These are phyloP conservation scores for Cyaniris semiargus DNA, from an alignment of 2,888 invertebrate genomes.

Conservation along the genomic window DNA sequence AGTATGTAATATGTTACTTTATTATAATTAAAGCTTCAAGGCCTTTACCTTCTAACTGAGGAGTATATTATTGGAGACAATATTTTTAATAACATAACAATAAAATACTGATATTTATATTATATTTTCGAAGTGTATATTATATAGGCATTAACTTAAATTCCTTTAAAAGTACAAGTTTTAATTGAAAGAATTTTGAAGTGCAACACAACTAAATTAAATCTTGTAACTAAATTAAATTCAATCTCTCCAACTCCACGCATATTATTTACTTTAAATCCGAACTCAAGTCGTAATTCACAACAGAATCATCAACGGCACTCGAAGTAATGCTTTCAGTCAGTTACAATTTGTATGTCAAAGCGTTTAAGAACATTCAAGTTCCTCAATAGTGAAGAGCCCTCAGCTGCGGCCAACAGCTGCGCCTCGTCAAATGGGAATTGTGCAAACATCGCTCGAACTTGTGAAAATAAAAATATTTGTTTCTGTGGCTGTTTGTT, in stretches of 20 bases:
- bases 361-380: slow-evolving; percentile 49
- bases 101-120: too few species aligned
- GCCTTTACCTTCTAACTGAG: too few species aligned
- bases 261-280: not conserved
- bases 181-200: not conserved
- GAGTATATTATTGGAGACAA: too few species aligned
- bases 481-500: slow-evolving; percentile 40
- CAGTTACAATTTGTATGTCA: slow-evolving; percentile 46
- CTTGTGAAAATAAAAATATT: slow-evolving; percentile 57
- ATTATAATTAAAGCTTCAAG: too few species aligned
- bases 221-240: too few species aligned
- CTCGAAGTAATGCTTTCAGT: slow-evolving; percentile 36
- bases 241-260: too few species aligned
- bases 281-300: not conserved
- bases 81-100: too few species aligned
- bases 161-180: not conserved
- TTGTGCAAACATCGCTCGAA: slow-evolving; percentile 60
- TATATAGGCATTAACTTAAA: too few species aligned
- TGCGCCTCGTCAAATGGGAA: slow-evolving; percentile 59
- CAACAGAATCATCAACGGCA: slow-evolving; percentile 32
- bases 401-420: slow-evolving; percentile 63
- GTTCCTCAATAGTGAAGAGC: slow-evolving; percentile 53
- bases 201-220: not conserved
- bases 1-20: not conserved
- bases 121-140: too few species aligned